Evolutionary conservation across 2,888 invertebrate species (phyloP), one percentile per base, ranked within the genome.

Genomic region (Onchidella celtica): DNA sequence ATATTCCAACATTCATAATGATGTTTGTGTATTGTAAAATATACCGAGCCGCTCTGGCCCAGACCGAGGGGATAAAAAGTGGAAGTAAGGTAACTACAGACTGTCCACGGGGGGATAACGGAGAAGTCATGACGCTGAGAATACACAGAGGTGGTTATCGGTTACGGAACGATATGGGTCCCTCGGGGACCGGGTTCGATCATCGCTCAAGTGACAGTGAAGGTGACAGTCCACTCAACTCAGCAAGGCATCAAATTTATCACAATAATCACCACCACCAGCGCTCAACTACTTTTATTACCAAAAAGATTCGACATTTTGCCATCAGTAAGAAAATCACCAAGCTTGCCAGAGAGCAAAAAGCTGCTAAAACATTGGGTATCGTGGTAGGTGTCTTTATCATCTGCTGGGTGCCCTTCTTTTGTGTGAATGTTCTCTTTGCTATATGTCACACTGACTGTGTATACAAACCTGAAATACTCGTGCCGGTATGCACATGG

Each of bases 351-450:
- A 98, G 98, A 92, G 99, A 98, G 93, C 98, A 98, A 93, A 99
- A 99, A 93, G 99, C 99, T 11, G 99, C 99, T 3, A 98, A 98
- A 94, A 99, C 98, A 11, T 94, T 99, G 87, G 98, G 98, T 70
- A 98, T 98, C 92, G 98, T 98, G 89, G 98, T 98, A 96, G 98
- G 98, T 81, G 97, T 97, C 86, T 98, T 98, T 93, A 98, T 98
- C 91, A 96, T 98, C 87, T 99, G 98, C 93, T 99, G 98, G 98
- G 95, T 98, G 89, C 99, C 99, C 84, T 99, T 99, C 94, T 99
- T 99, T 93, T 97, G 98, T 86, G 97, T 97, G 87, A 98, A 98
- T 94, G 94, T 99, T 79, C 94, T 98, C 90, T 97, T 97, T 68
- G 98, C 98, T 27, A 96, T 99, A 92, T 94, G 93, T 85, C 97